Evolutionary conservation across 2,113 vertebrate species (phyloP).

Genomic region (Arizona elegans): DNA sequence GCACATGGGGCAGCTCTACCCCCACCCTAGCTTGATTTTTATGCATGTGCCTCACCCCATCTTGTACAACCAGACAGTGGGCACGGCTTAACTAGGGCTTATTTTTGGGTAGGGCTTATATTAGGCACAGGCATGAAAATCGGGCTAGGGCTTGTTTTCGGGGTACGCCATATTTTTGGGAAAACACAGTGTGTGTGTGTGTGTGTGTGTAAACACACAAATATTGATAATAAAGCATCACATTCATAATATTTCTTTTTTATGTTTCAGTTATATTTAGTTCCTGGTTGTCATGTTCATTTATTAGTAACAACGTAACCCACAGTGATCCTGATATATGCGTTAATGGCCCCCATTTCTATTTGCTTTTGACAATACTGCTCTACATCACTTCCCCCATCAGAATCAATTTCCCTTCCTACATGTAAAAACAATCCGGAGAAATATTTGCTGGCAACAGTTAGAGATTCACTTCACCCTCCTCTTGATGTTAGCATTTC

Average conservation of each 20-base stretch:
- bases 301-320: neutral
- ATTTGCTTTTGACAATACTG: neutral
- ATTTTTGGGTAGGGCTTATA: too few species aligned
- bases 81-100: too few species aligned
- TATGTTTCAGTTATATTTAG: neutral
- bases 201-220: neutral
- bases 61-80: too few species aligned
- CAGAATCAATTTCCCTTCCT: neutral
- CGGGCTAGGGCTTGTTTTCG: too few species aligned
- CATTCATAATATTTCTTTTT: neutral
- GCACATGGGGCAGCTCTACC: too few species aligned
- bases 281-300: neutral
- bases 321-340: neutral
- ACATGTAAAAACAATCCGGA: neutral
- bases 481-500: neutral
- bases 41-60: too few species aligned
- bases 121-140: too few species aligned
- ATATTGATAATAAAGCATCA: neutral
- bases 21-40: too few species aligned
- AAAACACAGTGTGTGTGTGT: too few species aligned
- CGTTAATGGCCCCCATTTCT: neutral
- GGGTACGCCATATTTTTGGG: too few species aligned
- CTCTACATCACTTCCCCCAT: neutral
- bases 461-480: neutral
- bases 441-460: neutral